Percentiles rank a stretch among this genome's conserved stretches.
Conservation (phyloP, 92 coral and sea anemone species). For the Zoanthus solanderi region DNA sequence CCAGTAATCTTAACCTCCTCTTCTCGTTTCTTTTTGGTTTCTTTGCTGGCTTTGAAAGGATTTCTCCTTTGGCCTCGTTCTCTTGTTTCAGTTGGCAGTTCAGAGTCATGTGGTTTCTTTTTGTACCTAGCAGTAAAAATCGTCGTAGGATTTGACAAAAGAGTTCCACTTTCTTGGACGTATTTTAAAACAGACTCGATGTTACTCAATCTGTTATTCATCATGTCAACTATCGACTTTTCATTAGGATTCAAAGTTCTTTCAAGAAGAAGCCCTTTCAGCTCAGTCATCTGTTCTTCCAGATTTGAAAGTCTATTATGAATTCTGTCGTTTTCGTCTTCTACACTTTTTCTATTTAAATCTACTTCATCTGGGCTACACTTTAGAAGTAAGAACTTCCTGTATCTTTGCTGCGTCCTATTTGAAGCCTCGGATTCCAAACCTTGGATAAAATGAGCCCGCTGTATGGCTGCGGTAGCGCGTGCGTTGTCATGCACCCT, state of each 20-base stretch:
- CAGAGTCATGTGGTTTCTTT: neutral
- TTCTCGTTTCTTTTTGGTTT: neutral
- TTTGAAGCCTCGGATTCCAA: constrained; percentile 67
- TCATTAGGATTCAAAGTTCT: constrained; percentile 24
- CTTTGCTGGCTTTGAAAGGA: neutral
- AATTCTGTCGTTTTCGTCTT: constrained; percentile 54
- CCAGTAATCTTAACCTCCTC: neutral
- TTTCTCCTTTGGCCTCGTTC: neutral
- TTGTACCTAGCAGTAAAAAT: neutral
- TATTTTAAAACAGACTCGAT: constrained; percentile 34
- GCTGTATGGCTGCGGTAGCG: constrained; percentile 81
- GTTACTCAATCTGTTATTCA: constrained; percentile 41
- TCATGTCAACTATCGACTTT: constrained; percentile 43
- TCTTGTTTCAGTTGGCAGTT: neutral
- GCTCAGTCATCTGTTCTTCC: constrained; percentile 52
- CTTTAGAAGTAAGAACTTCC: constrained; percentile 59
- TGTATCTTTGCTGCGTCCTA: constrained; percentile 58
- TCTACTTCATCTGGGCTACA: constrained; percentile 79
- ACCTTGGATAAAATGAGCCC: constrained; percentile 81
- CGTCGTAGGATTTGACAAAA: neutral
- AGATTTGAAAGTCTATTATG: constrained; percentile 40
- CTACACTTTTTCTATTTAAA: constrained; percentile 38
- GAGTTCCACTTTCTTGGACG: neutral
- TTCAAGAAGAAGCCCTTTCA: constrained; percentile 53
- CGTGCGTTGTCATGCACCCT: constrained; percentile 86